Evolutionary conservation across 1,140 invertebrate species (phyloP), one percentile per base, ranked within the genome.

Genomic region (Antheraea pernyi): DNA sequence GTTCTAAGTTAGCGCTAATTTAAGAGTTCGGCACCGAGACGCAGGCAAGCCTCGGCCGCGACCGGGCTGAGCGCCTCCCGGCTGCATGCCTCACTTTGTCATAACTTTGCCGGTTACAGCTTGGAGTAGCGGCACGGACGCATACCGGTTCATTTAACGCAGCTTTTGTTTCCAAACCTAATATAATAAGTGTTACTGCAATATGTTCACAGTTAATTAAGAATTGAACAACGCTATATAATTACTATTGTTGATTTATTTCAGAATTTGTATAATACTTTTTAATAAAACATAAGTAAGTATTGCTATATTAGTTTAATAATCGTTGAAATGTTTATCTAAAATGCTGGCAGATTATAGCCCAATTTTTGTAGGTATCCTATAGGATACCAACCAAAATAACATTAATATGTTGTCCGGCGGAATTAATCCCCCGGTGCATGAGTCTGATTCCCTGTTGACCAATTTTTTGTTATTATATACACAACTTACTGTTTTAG

Each of bases 1-100:
- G 81, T 81, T 80, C 80, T 86, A 88, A 88, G 81, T 90, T 88
- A 81, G 82, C 77, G 83, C 83, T 91, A 91, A 91, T 91, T 89
- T 88, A 88, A 91, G 86, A 89, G 85, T 85, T 85, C 72, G 79
- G 76, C 71, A 75, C 69, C 72, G 73, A 76, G 73, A 73, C 75
- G 22, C 22, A 68, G 71, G 74, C 75, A 67, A 67, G 77, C 65
- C 73, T 69, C 75, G 59, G 74, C 70, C 72, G 68, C 70, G 77
- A 64, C 72, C 69, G 73, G 53, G 73, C 71, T 70, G 68, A 72
- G 69, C 73, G 72, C 79, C 71, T 71, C 64, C 65, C 73, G 78
- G 73, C 77, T 76, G 46, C 46, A 13, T 53, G 73, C 81, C 73
- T 72, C 81, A 79, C 74, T 83, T 82, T 82, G 81, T 86, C 83